A percentile compares a stretch with the other conserved stretches of the same genome.
These are phyloP conservation scores for Microhierax caerulescens DNA, from an alignment of 2,797 vertebrate species.

Conservation along the genomic window DNA sequence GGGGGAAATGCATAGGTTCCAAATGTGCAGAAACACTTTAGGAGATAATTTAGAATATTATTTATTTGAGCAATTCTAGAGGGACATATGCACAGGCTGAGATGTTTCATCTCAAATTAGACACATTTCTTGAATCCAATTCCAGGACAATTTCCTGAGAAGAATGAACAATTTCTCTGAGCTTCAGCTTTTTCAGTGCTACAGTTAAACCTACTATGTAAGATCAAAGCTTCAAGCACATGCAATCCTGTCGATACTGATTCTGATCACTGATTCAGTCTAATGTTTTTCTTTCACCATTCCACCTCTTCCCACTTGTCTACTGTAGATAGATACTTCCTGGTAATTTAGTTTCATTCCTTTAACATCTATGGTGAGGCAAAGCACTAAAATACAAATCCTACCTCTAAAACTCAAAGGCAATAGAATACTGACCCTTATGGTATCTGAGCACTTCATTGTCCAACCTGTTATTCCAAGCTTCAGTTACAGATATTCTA, in stretches of 20 bases:
- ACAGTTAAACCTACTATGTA: not conserved
- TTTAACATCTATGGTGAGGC: not conserved
- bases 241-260: not conserved
- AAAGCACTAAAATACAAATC: not conserved
- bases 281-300: not conserved
- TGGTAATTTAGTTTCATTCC: not conserved
- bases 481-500: not conserved
- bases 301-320: not conserved
- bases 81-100: not conserved
- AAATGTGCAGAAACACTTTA: not conserved
- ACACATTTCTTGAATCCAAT: not conserved
- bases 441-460: not conserved
- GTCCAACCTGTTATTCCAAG: not conserved
- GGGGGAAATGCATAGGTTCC: not conserved
- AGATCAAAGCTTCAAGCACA: not conserved
- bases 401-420: not conserved
- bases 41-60: not conserved
- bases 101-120: not conserved
- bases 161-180: not conserved
- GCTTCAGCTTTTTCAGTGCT: not conserved
- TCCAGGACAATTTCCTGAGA: not conserved
- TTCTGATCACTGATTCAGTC: not conserved
- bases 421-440: not conserved
- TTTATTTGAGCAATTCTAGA: not conserved
- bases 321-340: not conserved